These are phyloP conservation scores for Tyria jacobaeae DNA, from an alignment of 2,888 invertebrate species.

Conservation along the genomic window DNA sequence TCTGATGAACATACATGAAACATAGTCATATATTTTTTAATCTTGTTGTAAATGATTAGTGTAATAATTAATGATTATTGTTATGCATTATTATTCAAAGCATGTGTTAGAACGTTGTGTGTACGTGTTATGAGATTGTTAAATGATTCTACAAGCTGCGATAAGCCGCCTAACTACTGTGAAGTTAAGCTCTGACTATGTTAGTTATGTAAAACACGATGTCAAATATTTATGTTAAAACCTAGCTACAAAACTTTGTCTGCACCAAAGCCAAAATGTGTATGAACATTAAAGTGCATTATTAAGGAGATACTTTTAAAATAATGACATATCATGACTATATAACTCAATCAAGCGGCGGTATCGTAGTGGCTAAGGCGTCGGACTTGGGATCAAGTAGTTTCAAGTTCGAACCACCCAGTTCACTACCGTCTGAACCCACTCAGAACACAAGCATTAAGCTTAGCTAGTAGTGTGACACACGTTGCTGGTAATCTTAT, in stretches of 20 bases:
- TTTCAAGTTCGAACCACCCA: too few relatives aligned
- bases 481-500: too few relatives aligned
- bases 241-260: slow-evolving; percentile 31
- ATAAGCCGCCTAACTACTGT: slow-evolving; percentile 49
- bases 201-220: slow-evolving; percentile 1
- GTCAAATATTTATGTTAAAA: slow-evolving; percentile 9
- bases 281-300: slow-evolving; percentile 27
- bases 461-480: neutral
- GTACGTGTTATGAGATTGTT: slow-evolving; percentile 3
- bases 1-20: neutral
- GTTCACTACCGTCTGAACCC: too few relatives aligned
- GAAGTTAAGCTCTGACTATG: slow-evolving; percentile 11
- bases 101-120: neutral
- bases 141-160: slow-evolving; percentile 43
- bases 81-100: slow-evolving; percentile 1
- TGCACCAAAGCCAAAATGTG: slow-evolving; percentile 34
- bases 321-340: too few relatives aligned
- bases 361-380: too few relatives aligned
- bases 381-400: too few relatives aligned
- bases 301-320: neutral
- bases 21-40: neutral
- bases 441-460: too few relatives aligned
- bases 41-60: neutral
- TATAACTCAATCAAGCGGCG: too few relatives aligned
- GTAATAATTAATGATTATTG: too few relatives aligned